Percentiles rank a stretch among this genome's conserved stretches.
Conservation (phyloP, 2,888 invertebrate species). For the Andricus quercusramuli region DNA sequence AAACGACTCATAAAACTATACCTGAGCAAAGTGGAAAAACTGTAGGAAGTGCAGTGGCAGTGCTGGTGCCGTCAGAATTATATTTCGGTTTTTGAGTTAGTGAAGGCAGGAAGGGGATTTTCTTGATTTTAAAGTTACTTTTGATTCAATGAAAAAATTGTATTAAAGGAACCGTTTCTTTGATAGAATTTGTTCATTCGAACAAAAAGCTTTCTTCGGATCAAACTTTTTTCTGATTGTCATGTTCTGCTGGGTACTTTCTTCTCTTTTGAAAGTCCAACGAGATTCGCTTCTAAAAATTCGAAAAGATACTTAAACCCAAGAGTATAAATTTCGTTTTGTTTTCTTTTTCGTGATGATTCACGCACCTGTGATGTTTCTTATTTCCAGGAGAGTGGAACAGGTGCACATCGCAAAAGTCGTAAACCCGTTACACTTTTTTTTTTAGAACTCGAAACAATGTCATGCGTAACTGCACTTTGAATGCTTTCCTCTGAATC, state of each 20-base stretch:
- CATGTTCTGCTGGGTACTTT: background rate
- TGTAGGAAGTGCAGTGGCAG: too few relatives aligned
- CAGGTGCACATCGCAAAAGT: slow-evolving; percentile 25
- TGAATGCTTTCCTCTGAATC: slow-evolving; percentile 11
- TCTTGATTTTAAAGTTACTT: too few relatives aligned
- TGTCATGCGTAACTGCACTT: slow-evolving; percentile 7
- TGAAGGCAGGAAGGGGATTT: too few relatives aligned
- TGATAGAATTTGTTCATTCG: too few relatives aligned
- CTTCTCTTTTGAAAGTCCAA: background rate
- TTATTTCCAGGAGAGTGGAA: slow-evolving; percentile 9
- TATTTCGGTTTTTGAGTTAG: too few relatives aligned
- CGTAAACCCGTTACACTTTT: slow-evolving; percentile 10
- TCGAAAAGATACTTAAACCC: background rate
- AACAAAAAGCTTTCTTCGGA: too few relatives aligned
- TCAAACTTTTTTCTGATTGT: too few relatives aligned
- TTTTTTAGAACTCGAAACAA: slow-evolving; percentile 27
- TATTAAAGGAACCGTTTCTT: too few relatives aligned
- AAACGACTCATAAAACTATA: background rate
- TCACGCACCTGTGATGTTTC: background rate
- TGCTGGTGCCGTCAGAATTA: too few relatives aligned
- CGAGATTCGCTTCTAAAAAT: background rate
- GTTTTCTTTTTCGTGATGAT: background rate
- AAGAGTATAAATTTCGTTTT: background rate
- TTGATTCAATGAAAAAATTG: too few relatives aligned
- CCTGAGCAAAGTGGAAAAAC: too few relatives aligned